Percentiles rank a stretch among this genome's conserved stretches.
Conservation (phyloP, 2,888 invertebrate genomes). For the Coleophora flavipennella region DNA sequence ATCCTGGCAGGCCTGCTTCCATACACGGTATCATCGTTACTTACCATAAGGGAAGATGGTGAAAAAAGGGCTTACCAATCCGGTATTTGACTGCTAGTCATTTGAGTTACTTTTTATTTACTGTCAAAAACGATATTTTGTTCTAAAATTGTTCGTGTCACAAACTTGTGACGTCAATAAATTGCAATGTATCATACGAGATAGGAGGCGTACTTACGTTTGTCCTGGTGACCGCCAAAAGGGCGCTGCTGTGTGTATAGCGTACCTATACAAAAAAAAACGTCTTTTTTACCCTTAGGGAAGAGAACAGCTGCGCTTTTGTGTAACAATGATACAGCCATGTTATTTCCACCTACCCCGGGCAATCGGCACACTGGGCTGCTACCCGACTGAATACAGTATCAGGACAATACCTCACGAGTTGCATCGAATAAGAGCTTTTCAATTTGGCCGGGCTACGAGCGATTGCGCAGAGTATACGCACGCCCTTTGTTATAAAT, state of each 20-base stretch:
- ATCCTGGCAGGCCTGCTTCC: no score
- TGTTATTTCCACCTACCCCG: slow-evolving; percentile 56
- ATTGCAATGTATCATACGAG: slow-evolving; percentile 8
- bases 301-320: slow-evolving; percentile 67
- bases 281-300: slow-evolving; percentile 66
- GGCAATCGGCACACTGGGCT: slow-evolving; percentile 54
- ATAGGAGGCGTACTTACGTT: slow-evolving; percentile 37
- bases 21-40: no score
- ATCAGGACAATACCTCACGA: slow-evolving; percentile 13
- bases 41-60: no score
- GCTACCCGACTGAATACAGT: slow-evolving; percentile 31
- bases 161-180: no score
- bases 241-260: slow-evolving; percentile 38
- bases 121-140: no score
- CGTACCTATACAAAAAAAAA: slow-evolving; percentile 51
- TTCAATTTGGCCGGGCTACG: slow-evolving; percentile 33
- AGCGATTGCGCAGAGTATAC: slow-evolving; percentile 44
- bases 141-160: no score
- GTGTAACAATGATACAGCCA: slow-evolving; percentile 69
- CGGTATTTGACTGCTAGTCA: no score
- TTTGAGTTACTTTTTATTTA: no score
- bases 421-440: slow-evolving; percentile 6
- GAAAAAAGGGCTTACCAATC: no score
- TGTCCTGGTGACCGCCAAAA: slow-evolving; percentile 66
- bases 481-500: slow-evolving; percentile 58